A percentile compares a stretch with the other conserved stretches of the same genome.
phyloP scores from a whole-genome alignment of 2,113 vertebrate species.

The Brachyistius frenatus region DNA sequence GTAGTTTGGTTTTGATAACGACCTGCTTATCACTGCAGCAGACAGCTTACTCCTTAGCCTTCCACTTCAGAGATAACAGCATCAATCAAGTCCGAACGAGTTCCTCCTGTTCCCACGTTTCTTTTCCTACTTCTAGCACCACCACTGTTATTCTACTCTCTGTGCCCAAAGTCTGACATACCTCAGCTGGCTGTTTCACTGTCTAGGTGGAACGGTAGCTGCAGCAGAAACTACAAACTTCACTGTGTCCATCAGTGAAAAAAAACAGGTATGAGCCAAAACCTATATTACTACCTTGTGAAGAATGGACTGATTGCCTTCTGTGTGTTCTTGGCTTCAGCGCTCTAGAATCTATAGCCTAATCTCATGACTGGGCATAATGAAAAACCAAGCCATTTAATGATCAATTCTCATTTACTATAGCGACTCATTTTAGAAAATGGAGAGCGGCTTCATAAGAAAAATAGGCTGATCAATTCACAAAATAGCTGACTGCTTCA shows the following conservation, averaged over 20 bases:
- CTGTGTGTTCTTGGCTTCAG: background rate
- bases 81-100: conserved; percentile 58
- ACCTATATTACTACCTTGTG: no score
- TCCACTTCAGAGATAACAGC: conserved; percentile 62
- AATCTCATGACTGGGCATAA: conserved; percentile 7
- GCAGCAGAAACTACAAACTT: background rate
- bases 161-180: conserved; percentile 31
- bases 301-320: background rate
- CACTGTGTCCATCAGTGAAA: background rate
- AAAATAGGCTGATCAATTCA: conserved; percentile 46
- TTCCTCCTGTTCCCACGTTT: conserved; percentile 59
- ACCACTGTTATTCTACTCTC: conserved; percentile 35
- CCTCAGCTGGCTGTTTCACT: conserved; percentile 33
- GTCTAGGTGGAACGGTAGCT: background rate
- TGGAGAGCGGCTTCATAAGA: conserved; percentile 16
- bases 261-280: no score
- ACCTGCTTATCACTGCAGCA: conserved; percentile 63
- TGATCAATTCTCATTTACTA: conserved; percentile 63
- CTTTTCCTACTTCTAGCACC: conserved; percentile 26
- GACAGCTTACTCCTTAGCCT: conserved; percentile 63
- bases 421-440: conserved; percentile 32
- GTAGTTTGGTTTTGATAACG: conserved; percentile 57
- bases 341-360: conserved; percentile 15
- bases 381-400: conserved; percentile 41
- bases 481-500: conserved; percentile 26